Evolutionary conservation across 2,888 invertebrate species (phyloP).

Genomic region (Spatulosminthurus flaviceps): DNA sequence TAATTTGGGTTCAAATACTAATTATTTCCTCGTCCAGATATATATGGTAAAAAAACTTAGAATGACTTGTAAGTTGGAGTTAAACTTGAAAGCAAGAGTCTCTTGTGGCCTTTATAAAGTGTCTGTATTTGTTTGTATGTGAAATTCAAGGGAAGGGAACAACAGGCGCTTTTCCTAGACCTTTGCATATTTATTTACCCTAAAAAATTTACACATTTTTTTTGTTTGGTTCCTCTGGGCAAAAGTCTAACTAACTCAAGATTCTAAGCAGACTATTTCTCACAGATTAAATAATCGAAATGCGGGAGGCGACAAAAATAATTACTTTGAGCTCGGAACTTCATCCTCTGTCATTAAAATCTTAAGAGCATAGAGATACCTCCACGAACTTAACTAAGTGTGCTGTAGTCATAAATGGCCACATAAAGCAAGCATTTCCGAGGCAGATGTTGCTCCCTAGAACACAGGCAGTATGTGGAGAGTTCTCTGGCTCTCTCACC

Average conservation of each 20-base stretch:
- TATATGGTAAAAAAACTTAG: too few species aligned
- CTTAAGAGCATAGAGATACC: constrained; percentile 21
- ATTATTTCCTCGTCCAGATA: not conserved
- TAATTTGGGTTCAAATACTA: not conserved
- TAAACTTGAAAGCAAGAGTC: not conserved
- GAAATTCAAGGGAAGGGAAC: too few species aligned
- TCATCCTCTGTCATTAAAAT: constrained; percentile 28
- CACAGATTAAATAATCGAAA: not conserved
- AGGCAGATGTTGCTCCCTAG: constrained; percentile 30
- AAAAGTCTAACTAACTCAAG: too few species aligned
- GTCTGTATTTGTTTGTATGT: too few species aligned
- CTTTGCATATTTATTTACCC: constrained; percentile 3
- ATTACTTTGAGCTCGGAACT: constrained; percentile 23
- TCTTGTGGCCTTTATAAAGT: too few species aligned
- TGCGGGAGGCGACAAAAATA: constrained; percentile 21
- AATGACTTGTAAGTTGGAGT: not conserved
- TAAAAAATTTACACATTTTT: not conserved
- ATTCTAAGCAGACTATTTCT: not conserved
- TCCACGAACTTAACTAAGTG: constrained; percentile 1
- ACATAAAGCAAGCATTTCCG: constrained; percentile 34
- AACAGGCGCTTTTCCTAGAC: not conserved
- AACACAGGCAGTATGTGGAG: not conserved
- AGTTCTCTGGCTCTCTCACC: not conserved
- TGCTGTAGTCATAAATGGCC: constrained; percentile 26
- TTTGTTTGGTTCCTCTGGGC: not conserved